A percentile compares a stretch with the other conserved stretches of the same genome.
These are phyloP conservation scores for Nysson spinosus DNA, from an alignment of 2,888 invertebrate species.

Conservation along the genomic window DNA sequence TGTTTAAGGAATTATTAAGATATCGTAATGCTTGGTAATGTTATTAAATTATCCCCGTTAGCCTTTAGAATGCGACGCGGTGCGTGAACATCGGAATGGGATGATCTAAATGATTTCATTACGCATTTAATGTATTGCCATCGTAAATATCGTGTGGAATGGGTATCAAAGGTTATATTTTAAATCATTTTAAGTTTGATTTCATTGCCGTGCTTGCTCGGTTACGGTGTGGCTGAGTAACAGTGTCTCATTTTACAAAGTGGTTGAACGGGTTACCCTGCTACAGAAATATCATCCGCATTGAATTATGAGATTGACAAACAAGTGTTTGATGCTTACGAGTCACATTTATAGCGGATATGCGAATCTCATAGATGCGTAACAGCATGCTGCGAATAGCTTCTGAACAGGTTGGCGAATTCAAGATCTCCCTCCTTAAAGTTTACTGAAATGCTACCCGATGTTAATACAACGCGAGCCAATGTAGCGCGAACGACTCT, in stretches of 20 bases:
- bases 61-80: no score
- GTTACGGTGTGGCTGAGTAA: no score
- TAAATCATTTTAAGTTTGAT: no score
- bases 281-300: conserved; percentile 22
- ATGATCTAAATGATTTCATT: no score
- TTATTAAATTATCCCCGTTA: no score
- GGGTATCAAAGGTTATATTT: no score
- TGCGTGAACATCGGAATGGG: no score
- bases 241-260: conserved; percentile 46
- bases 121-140: no score
- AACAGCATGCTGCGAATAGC: conserved; percentile 20
- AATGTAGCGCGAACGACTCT: conserved; percentile 41
- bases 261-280: conserved; percentile 1
- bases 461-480: conserved; percentile 15
- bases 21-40: no score
- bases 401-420: conserved; percentile 35
- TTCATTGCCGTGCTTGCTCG: no score
- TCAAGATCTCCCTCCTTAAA: conserved; percentile 25
- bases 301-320: conserved; percentile 40
- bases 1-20: no score
- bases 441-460: conserved; percentile 23
- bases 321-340: conserved; percentile 30
- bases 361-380: neutral
- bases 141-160: no score
- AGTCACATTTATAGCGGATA: conserved; percentile 16